A percentile compares a stretch with the other conserved stretches of the same genome.
These are phyloP conservation scores for Diachasma alloeum DNA, from an alignment of 1,140 invertebrate genomes.

Conservation along the genomic window DNA sequence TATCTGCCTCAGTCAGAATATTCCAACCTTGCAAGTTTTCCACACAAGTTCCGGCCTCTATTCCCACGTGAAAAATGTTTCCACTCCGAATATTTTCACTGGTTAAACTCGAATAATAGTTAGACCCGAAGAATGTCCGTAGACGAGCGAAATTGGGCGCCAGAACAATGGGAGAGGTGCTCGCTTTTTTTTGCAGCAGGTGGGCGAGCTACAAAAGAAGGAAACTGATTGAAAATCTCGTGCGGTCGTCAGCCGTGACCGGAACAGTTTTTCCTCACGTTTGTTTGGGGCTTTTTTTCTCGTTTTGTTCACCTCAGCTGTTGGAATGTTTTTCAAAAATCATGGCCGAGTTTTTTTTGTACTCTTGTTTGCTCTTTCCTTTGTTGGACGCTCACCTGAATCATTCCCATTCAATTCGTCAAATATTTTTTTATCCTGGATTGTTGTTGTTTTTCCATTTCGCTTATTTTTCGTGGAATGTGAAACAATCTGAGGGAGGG, in stretches of 20 bases:
- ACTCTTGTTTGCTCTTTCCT: background rate
- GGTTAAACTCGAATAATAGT: conserved; percentile 28
- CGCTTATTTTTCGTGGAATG: background rate
- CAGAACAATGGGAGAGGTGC: background rate
- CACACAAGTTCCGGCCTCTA: background rate
- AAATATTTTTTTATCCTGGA: background rate
- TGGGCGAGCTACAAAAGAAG: background rate
- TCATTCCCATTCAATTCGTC: background rate
- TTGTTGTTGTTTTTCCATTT: background rate
- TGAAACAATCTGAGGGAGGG: too few relatives aligned
- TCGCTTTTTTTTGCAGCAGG: background rate
- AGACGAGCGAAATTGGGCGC: conserved; percentile 9
- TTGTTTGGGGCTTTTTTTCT: too few relatives aligned
- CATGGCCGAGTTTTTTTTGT: background rate
- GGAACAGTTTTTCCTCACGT: background rate
- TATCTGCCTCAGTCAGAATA: background rate
- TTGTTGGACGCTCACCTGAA: background rate
- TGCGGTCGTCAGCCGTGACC: background rate
- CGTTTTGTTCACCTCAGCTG: background rate
- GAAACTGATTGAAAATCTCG: conserved; percentile 20
- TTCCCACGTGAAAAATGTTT: conserved; percentile 23
- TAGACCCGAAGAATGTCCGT: background rate
- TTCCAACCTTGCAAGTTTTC: background rate
- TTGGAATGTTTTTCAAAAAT: background rate
- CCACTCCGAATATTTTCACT: conserved; percentile 28